These are phyloP conservation scores for Chiridota heheva DNA, from an alignment of 35 echinoderm and acorn worm species.

Conservation along the genomic window DNA sequence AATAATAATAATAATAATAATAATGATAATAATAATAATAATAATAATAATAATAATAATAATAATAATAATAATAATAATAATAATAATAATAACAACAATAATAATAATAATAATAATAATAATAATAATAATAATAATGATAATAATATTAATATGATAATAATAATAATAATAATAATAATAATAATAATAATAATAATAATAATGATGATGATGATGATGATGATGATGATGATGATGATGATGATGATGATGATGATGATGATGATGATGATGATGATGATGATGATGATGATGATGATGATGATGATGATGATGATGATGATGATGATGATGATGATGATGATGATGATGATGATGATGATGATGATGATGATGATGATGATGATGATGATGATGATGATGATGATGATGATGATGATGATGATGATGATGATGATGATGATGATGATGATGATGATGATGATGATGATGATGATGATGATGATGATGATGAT, in stretches of 20 bases:
- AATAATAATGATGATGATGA: not conserved
- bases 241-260: conserved; percentile 9
- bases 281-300: conserved; percentile 8
- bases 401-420: not conserved
- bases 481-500: conserved; percentile 9
- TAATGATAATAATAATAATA: too few species aligned
- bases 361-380: not conserved
- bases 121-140: too few species aligned
- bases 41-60: too few species aligned
- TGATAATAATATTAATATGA: too few species aligned
- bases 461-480: conserved; percentile 8
- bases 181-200: not conserved
- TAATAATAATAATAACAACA: too few species aligned
- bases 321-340: not conserved
- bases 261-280: conserved; percentile 8
- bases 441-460: not conserved
- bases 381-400: not conserved
- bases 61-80: too few species aligned
- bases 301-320: conserved; percentile 9
- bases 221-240: conserved; percentile 8
- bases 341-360: not conserved
- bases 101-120: too few species aligned
- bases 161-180: too few species aligned
- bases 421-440: not conserved
- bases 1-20: too few species aligned